Evolutionary conservation across 2,888 invertebrate genomes (phyloP).

Genomic region (Uloborus plumipes): DNA sequence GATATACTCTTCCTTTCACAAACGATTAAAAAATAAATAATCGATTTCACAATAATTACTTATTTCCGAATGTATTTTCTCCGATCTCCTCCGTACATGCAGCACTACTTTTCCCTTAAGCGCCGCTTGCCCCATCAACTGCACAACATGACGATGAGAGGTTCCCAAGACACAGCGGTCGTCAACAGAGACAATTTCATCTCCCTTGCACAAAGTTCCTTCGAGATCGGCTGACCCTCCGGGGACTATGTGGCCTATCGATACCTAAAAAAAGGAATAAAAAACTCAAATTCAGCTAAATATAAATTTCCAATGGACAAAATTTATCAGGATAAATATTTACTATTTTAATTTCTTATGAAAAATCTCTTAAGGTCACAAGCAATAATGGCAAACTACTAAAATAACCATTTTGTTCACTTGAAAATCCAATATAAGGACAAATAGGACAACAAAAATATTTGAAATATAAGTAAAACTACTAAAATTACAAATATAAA

Average conservation of each 20-base stretch:
- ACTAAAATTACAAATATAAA: too few relatives aligned
- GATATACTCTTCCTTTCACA: too few relatives aligned
- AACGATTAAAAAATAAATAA: too few relatives aligned
- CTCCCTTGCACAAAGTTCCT: conserved; percentile 89
- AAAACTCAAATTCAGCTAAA: not conserved
- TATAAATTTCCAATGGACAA: too few relatives aligned
- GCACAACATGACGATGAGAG: conserved; percentile 93
- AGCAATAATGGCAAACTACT: too few relatives aligned
- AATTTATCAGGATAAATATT: too few relatives aligned
- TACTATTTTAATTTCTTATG: too few relatives aligned
- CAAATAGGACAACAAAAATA: too few relatives aligned
- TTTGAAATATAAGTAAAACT: too few relatives aligned
- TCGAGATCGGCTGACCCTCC: conserved; percentile 95
- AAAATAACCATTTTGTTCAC: too few relatives aligned
- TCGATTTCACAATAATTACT: not conserved
- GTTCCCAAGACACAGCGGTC: conserved; percentile 85
- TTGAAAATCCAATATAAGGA: too few relatives aligned
- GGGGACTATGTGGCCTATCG: conserved; percentile 96
- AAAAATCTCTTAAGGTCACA: too few relatives aligned
- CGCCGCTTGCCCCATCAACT: conserved; percentile 90
- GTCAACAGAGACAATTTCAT: conserved; percentile 95
- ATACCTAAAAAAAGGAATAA: conserved; percentile 83
- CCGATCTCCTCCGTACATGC: conserved; percentile 78
- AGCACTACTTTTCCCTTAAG: conserved; percentile 87
- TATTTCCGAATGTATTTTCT: conserved; percentile 46